phyloP scores from a whole-genome alignment of 2,797 vertebrate species.

The Pseudochirops corinnae region DNA sequence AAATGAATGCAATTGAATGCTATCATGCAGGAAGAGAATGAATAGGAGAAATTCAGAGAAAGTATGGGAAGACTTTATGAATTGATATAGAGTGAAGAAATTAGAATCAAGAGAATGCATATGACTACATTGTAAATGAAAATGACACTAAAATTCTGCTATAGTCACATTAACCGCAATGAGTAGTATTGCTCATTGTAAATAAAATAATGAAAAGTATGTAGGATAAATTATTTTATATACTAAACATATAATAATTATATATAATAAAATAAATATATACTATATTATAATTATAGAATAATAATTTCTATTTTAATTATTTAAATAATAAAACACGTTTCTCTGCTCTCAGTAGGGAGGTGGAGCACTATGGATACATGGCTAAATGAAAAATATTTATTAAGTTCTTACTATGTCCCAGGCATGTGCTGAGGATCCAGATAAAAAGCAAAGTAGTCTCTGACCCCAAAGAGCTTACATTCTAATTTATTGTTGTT shows the following conservation, averaged over 20 bases:
- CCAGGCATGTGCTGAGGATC: neutral
- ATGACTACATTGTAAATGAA: neutral
- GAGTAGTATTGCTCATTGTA: neutral
- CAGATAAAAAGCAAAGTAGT: neutral
- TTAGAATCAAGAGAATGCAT: neutral
- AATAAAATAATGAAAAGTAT: neutral
- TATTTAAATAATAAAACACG: neutral
- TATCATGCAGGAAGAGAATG: no score
- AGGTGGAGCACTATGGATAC: neutral
- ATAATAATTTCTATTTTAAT: neutral
- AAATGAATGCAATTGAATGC: neutral
- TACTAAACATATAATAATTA: neutral
- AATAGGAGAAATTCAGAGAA: no score
- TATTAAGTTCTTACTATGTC: neutral
- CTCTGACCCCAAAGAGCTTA: neutral
- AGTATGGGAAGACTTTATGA: neutral
- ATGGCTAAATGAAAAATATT: neutral
- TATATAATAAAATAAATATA: neutral
- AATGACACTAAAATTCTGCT: neutral
- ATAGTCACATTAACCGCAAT: neutral
- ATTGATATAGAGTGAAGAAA: neutral
- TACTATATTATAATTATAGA: neutral
- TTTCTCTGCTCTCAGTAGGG: neutral
- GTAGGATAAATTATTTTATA: neutral
- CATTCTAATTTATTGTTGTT: neutral